phyloP scores from a whole-genome alignment of 1,140 invertebrate species.

The Drosophila nigromelanica region DNA sequence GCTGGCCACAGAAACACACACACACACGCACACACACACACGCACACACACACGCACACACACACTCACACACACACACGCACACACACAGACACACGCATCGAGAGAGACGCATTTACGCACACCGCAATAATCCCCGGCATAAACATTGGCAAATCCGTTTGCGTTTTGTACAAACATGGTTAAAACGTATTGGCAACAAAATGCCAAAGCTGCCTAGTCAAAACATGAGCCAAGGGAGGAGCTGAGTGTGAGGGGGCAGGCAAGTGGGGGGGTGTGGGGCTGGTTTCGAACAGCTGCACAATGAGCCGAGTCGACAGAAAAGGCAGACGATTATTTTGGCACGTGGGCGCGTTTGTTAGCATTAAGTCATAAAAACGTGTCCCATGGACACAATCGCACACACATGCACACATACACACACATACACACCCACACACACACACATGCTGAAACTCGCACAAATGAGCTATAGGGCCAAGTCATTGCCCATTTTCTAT shows the following conservation, averaged over 20 bases:
- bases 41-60: too few relatives aligned
- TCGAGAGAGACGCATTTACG: conserved; percentile 65
- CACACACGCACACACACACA: not conserved
- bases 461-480: conserved; percentile 42
- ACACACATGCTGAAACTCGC: not conserved
- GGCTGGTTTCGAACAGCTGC: conserved; percentile 33
- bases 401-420: conserved; percentile 18
- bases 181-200: conserved; percentile 80
- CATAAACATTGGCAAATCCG: conserved; percentile 82
- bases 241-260: not conserved
- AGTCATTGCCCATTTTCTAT: conserved; percentile 50
- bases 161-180: conserved; percentile 83
- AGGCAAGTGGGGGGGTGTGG: too few relatives aligned
- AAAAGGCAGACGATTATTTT: conserved; percentile 79
- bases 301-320: conserved; percentile 76
- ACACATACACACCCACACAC: conserved; percentile 5
- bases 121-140: conserved; percentile 79
- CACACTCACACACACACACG: too few relatives aligned
- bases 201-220: conserved; percentile 57
- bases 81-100: not conserved
- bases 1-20: conserved; percentile 40
- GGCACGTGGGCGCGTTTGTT: conserved; percentile 81
- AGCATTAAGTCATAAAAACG: conserved; percentile 83
- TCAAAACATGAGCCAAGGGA: not conserved
- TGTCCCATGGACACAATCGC: conserved; percentile 54